Evolutionary conservation across 64 coral and sea anemone species (phyloP).

Genomic region (Orbicella faveolata): DNA sequence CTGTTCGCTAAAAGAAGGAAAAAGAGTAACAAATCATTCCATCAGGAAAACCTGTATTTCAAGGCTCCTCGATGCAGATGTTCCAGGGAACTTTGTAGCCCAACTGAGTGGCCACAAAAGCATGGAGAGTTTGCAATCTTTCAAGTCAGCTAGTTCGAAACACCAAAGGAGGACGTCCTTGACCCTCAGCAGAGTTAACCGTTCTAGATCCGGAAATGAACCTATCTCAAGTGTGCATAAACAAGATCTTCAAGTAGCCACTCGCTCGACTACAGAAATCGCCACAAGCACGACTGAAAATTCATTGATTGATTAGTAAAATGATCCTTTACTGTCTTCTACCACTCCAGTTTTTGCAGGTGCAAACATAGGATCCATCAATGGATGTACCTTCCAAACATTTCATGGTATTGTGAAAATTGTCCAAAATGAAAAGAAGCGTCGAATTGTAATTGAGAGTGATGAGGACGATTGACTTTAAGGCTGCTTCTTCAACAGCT

Average conservation of each 20-base stretch:
- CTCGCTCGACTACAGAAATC: not conserved
- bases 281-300: not conserved
- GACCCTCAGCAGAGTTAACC: too few species aligned
- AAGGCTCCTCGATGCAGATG: conserved; percentile 47
- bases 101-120: conserved; percentile 42
- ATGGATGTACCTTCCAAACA: not conserved
- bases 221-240: not conserved
- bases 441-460: too few species aligned
- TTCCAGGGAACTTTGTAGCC: conserved; percentile 42
- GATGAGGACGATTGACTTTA: too few species aligned
- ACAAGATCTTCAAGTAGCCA: not conserved
- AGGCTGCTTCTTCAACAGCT: too few species aligned
- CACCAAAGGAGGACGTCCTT: too few species aligned
- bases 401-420: not conserved
- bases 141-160: not conserved
- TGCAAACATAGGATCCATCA: not conserved
- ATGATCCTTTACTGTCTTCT: not conserved
- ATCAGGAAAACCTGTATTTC: conserved; percentile 4
- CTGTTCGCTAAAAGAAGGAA: too few species aligned
- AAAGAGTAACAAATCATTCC: too few species aligned
- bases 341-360: not conserved
- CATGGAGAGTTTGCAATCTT: conserved; percentile 3
- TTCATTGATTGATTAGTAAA: not conserved
- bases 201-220: not conserved
- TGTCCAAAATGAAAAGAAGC: not conserved